Evolutionary conservation across 2,888 invertebrate genomes (phyloP).

Genomic region (Parnassius apollo): DNA sequence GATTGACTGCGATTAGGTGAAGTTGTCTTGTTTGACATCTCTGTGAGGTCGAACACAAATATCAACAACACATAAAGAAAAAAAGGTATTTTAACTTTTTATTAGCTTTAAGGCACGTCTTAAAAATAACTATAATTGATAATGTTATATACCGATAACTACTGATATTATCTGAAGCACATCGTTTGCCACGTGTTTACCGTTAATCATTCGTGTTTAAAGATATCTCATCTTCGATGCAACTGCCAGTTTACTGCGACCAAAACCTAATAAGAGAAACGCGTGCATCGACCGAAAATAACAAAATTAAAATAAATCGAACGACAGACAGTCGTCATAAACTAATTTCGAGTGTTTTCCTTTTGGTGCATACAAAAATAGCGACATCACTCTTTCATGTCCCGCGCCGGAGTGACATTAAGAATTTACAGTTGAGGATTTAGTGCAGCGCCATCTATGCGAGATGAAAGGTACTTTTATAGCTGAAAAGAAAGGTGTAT

Average conservation of each 20-base stretch:
- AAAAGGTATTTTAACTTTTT: too few relatives aligned
- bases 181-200: conserved; percentile 35
- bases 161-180: not conserved
- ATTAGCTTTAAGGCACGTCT: too few relatives aligned
- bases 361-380: conserved; percentile 77
- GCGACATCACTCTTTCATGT: conserved; percentile 79
- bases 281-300: conserved; percentile 68
- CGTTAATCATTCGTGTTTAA: conserved; percentile 64
- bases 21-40: conserved; percentile 45
- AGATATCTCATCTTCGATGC: conserved; percentile 68
- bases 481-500: conserved; percentile 62
- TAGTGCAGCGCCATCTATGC: conserved; percentile 72
- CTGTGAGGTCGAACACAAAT: conserved; percentile 43
- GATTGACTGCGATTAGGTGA: conserved; percentile 68
- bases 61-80: conserved; percentile 16
- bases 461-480: conserved; percentile 68
- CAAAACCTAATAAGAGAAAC: conserved; percentile 69
- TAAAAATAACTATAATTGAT: not conserved
- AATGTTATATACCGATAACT: not conserved
- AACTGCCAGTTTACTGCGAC: conserved; percentile 59
- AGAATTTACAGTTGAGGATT: conserved; percentile 68
- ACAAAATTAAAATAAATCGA: conserved; percentile 81
- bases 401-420: conserved; percentile 71
- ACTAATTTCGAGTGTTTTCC: conserved; percentile 80
- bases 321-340: conserved; percentile 81